Percentiles rank a stretch among this genome's conserved stretches.
Conservation (phyloP, 2,888 invertebrate species). For the Endomychus coccineus region DNA sequence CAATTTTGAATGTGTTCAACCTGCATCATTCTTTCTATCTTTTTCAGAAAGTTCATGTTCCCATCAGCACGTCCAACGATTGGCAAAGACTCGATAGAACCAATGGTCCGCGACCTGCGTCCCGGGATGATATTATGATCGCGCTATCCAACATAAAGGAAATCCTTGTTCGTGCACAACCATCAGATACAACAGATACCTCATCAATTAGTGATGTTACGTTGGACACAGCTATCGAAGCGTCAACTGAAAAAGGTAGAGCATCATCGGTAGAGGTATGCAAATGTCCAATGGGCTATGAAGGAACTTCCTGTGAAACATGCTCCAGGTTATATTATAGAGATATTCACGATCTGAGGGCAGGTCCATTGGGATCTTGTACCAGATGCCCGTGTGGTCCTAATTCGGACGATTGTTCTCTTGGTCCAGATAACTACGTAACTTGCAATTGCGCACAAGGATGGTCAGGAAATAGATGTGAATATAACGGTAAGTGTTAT, state of each 20-base stretch:
- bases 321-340: slow-evolving; percentile 68
- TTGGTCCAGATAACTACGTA: slow-evolving; percentile 51
- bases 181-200: slow-evolving; percentile 55
- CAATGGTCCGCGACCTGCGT: slow-evolving; percentile 52
- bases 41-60: slow-evolving; percentile 55
- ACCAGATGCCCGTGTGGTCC: slow-evolving; percentile 69
- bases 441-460: slow-evolving; percentile 65
- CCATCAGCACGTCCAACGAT: slow-evolving; percentile 53
- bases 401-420: slow-evolving; percentile 59
- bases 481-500: slow-evolving; percentile 27
- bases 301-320: slow-evolving; percentile 77
- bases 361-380: slow-evolving; percentile 54
- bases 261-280: slow-evolving; percentile 78
- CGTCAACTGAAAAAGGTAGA: slow-evolving; percentile 50
- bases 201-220: slow-evolving; percentile 74
- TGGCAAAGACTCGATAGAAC: slow-evolving; percentile 56
- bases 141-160: slow-evolving; percentile 77
- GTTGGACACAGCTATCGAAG: slow-evolving; percentile 72
- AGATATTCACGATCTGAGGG: slow-evolving; percentile 48
- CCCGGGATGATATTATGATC: slow-evolving; percentile 75
- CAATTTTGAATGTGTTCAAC: too few relatives aligned
- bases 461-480: slow-evolving; percentile 62
- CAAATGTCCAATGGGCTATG: slow-evolving; percentile 51
- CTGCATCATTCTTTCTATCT: too few relatives aligned
- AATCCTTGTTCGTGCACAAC: slow-evolving; percentile 76